Evolutionary conservation across 2,888 invertebrate genomes (phyloP), one percentile per base, ranked within the genome.

Genomic region (Griposia aprilina): DNA sequence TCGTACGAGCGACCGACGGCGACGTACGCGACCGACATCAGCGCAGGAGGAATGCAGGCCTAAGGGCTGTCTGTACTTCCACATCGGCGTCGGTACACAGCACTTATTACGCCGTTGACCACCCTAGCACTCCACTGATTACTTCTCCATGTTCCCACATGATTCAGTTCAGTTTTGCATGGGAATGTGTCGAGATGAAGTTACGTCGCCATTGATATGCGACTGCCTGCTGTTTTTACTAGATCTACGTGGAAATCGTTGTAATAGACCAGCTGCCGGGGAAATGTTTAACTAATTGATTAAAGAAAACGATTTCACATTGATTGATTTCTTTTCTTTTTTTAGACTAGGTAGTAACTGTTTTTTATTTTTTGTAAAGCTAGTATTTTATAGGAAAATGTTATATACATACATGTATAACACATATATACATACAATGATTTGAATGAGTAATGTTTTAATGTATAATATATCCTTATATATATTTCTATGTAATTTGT

Each of bases 151-250:
- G 86, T 63, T 4, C 13, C 36, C 6, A 41, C 36, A 71, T 55
- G 74, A 83, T 86, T 86, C 76, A 63, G 79, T 87, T 78, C 71
- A 80, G 87, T 87, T 89, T 88, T 86, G 89, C 88, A 88, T 89
- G 88, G 89, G 88, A 88, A 88, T 88, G 89, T 73, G 59, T 80
- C 62, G 86, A 88, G 88, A 88, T 88, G 82, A 88, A 86, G 88
- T 89, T 87, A 89, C 88, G 86, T 89, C 57, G 57, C 20, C 76
- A 88, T 88, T 85, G 80, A 85, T 84, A 88, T 88, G 83, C 78
- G 17, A 69, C 62, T 74, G 81, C 84, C 76, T 80, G 78, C 72
- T 82, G 86, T 84, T 88, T 88, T 87, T 89, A 86, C 80, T 82
- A 73, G 74, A 71, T n/a, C 13, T 84, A 86, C 88, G 82, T 87